These are phyloP conservation scores for Cherax destructor DNA, from an alignment of 1,140 invertebrate genomes.

Conservation along the genomic window DNA sequence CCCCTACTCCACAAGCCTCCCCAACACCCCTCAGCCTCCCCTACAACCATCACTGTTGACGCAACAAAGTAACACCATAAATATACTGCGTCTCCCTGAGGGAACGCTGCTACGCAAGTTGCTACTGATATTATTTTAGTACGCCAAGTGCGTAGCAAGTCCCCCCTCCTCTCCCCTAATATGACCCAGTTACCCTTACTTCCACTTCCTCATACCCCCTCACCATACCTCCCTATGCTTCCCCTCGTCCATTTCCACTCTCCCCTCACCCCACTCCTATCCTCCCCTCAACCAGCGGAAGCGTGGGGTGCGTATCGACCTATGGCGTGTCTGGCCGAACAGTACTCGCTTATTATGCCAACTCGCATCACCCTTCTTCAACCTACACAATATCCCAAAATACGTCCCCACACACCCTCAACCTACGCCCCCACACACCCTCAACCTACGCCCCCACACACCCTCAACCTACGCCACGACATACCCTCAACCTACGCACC, in stretches of 20 bases:
- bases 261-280: background rate
- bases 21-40: too few species aligned
- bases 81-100: too few species aligned
- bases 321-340: background rate
- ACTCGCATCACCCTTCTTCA: background rate
- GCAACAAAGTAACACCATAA: too few species aligned
- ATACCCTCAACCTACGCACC: background rate
- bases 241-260: background rate
- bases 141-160: background rate
- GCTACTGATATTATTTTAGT: too few species aligned
- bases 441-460: background rate
- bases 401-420: background rate
- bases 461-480: background rate
- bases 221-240: background rate
- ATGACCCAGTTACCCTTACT: constrained; percentile 1
- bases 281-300: background rate
- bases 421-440: background rate
- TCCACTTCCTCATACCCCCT: background rate
- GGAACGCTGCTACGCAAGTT: too few species aligned
- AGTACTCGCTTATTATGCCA: background rate
- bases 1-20: too few species aligned
- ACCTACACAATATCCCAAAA: background rate
- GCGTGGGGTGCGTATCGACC: background rate
- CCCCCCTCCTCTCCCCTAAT: background rate
- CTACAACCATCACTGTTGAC: too few species aligned